Percentiles rank a stretch among this genome's conserved stretches.
Conservation (phyloP, 2,888 invertebrate genomes). For the Tromatobia lineatoria region DNA sequence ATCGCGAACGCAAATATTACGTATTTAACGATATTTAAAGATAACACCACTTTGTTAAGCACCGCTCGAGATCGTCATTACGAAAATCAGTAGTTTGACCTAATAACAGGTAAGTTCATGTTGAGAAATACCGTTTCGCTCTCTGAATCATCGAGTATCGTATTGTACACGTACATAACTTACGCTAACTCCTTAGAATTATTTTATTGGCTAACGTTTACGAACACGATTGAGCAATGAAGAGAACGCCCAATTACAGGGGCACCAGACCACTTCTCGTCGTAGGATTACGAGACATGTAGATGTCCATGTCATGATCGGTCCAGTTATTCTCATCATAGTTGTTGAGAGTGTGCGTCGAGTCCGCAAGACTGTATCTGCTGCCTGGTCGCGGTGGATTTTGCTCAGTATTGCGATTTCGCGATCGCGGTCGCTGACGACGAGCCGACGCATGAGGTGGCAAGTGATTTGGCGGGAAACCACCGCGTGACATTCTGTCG, state of each 20-base stretch:
- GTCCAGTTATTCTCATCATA: slow-evolving; percentile 98
- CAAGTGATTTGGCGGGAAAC: slow-evolving; percentile 89
- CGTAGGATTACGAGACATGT: slow-evolving; percentile 96
- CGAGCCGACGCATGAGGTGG: slow-evolving; percentile 87
- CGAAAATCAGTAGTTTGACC: not conserved
- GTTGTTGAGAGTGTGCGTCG: slow-evolving; percentile 93
- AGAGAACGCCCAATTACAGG: slow-evolving; percentile 86
- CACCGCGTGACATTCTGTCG: slow-evolving; percentile 92
- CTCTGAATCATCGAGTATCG: not conserved
- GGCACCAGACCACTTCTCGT: slow-evolving; percentile 94
- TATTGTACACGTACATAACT: slow-evolving; percentile 30
- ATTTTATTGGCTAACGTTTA: slow-evolving; percentile 33
- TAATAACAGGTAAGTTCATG: slow-evolving; percentile 13
- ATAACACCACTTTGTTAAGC: slow-evolving; percentile 30
- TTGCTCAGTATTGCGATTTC: slow-evolving; percentile 90
- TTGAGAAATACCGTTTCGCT: not conserved
- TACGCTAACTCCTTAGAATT: not conserved
- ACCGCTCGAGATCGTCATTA: slow-evolving; percentile 32
- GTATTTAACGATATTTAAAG: slow-evolving; percentile 21
- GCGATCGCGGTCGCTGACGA: slow-evolving; percentile 91
- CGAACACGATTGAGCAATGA: slow-evolving; percentile 70
- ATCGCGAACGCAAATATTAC: slow-evolving; percentile 19
- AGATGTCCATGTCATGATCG: slow-evolving; percentile 98
- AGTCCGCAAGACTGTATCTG: slow-evolving; percentile 92
- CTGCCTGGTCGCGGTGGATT: slow-evolving; percentile 90